Percentiles rank a stretch among this genome's conserved stretches.
phyloP scores from a whole-genome alignment of 2,888 invertebrate species.

The Polydrusus cervinus region DNA sequence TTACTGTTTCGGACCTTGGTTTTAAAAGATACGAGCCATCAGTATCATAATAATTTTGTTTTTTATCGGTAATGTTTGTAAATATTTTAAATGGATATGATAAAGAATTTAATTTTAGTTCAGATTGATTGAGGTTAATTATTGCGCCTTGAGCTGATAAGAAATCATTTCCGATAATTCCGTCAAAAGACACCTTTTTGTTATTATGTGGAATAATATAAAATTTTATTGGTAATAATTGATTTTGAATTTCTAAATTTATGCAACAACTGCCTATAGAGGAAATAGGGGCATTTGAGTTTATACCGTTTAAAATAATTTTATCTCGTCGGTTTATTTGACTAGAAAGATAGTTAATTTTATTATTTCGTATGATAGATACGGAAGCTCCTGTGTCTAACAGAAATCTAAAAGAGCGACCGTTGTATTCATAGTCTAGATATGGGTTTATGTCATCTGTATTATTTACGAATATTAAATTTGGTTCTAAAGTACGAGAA shows the following conservation, averaged over 20 bases:
- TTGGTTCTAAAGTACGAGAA: too few species aligned
- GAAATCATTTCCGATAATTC: conserved; percentile 57
- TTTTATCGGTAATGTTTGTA: not conserved
- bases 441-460: too few species aligned
- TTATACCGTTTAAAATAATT: not conserved
- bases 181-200: conserved; percentile 51
- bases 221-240: not conserved
- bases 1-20: conserved; percentile 48
- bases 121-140: conserved; percentile 35
- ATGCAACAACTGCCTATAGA: not conserved
- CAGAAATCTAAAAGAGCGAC: too few species aligned
- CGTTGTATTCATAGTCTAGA: too few species aligned
- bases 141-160: conserved; percentile 41
- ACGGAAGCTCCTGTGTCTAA: not conserved
- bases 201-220: not conserved
- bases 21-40: conserved; percentile 4
- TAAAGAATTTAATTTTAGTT: not conserved
- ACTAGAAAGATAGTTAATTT: not conserved
- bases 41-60: not conserved
- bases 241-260: not conserved
- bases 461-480: too few species aligned
- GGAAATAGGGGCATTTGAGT: not conserved
- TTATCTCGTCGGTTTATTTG: not conserved
- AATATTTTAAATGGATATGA: conserved; percentile 1
- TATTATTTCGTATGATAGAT: not conserved